Percentiles rank a stretch among this genome's conserved stretches.
These are phyloP conservation scores for Neogobius melanostomus DNA, from an alignment of 2,113 vertebrate species.

Conservation along the genomic window DNA sequence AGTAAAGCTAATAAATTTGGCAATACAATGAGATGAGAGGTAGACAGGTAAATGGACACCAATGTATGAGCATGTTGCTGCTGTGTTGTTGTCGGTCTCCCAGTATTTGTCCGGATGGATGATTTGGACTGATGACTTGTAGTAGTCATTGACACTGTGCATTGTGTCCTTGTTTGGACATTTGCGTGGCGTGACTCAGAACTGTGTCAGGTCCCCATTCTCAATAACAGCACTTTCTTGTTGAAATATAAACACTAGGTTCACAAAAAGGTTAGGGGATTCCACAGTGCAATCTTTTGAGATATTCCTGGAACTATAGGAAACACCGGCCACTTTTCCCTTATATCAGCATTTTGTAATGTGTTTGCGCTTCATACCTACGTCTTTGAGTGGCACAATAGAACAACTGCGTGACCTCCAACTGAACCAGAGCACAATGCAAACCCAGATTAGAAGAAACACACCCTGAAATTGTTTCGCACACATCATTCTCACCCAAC, in stretches of 20 bases:
- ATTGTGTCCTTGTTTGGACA: slow-evolving; percentile 9
- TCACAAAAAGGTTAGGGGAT: slow-evolving; percentile 6
- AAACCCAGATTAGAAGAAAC: slow-evolving; percentile 55
- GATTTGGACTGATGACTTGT: not conserved
- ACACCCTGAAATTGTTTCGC: slow-evolving; percentile 27
- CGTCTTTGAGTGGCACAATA: slow-evolving; percentile 37
- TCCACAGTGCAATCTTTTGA: slow-evolving; percentile 2
- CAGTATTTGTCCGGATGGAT: not conserved
- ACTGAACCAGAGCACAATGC: slow-evolving; percentile 62
- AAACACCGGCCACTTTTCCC: slow-evolving; percentile 12
- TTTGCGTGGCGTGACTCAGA: slow-evolving; percentile 10
- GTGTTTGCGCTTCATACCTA: slow-evolving; percentile 30
- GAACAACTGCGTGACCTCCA: slow-evolving; percentile 54
- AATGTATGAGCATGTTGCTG: not conserved
- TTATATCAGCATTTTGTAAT: slow-evolving; percentile 11
- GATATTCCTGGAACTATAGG: not conserved
- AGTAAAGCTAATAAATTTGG: too few relatives aligned
- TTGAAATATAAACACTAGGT: slow-evolving; percentile 3
- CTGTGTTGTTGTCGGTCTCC: not conserved
- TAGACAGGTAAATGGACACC: not conserved
- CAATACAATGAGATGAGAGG: not conserved
- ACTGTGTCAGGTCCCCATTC: not conserved
- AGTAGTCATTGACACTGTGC: not conserved
- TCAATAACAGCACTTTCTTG: not conserved
- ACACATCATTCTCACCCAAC: slow-evolving; percentile 42